A percentile compares a stretch with the other conserved stretches of the same genome.
Conservation (phyloP, 1,140 invertebrate genomes). For the Magallana ariakensis region DNA sequence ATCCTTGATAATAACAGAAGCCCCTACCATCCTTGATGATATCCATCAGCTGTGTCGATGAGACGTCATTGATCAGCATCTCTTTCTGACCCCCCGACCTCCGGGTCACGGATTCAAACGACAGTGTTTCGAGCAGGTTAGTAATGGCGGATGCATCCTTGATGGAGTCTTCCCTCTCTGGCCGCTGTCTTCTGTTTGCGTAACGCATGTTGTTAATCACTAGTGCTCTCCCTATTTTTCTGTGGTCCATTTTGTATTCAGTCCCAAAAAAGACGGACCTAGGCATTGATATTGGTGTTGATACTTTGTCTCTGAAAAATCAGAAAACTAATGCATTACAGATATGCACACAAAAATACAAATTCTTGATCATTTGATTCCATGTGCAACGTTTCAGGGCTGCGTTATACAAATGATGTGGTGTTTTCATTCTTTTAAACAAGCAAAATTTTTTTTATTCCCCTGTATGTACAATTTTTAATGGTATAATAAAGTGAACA, state of each 20-base stretch:
- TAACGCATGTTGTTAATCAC: constrained; percentile 2
- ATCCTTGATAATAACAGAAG: background rate
- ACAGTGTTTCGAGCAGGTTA: background rate
- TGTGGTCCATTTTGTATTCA: constrained; percentile 7
- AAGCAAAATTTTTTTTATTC: too few relatives aligned
- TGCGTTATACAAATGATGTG: too few relatives aligned
- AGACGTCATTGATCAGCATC: background rate
- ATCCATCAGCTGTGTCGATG: background rate
- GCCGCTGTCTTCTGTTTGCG: background rate
- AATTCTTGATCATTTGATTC: too few relatives aligned
- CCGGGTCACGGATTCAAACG: background rate
- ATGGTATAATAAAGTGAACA: too few relatives aligned
- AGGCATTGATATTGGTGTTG: background rate
- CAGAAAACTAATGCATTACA: too few relatives aligned
- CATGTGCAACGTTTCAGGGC: too few relatives aligned
- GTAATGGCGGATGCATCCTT: background rate
- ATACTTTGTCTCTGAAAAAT: background rate
- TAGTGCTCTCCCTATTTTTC: background rate
- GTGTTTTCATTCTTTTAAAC: too few relatives aligned
- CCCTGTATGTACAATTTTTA: too few relatives aligned
- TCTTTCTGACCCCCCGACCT: background rate
- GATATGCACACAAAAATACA: too few relatives aligned
- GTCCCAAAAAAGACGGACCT: background rate
- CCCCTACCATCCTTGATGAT: background rate
- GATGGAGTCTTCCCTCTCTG: background rate